Evolutionary conservation across 2,797 vertebrate genomes (phyloP), one percentile per base, ranked within the genome.

Genomic region (Paedocypris micromegethes): DNA sequence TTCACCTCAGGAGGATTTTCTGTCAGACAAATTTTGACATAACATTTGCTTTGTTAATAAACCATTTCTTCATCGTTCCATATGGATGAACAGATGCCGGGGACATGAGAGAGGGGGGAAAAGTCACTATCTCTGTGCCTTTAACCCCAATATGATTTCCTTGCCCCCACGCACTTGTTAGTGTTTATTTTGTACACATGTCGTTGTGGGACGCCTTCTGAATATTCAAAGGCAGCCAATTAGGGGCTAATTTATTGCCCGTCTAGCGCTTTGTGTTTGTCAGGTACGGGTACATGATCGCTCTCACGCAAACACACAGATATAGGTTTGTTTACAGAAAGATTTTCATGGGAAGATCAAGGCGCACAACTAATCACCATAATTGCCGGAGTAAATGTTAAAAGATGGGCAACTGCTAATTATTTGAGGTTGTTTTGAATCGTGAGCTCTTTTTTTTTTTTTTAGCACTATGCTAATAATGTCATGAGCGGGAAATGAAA

Each of bases 181-280:
- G 65, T 72, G 74, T 77, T 74, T 74, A 78, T 77, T 79, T 73
- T 51, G 55, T 78, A 74, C 78, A 76, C 73, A 71, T 73, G 77
- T 79, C 66, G 72, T 54, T 65, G 56, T 23, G 75, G 68, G 66
- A 76, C 60, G 58, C 63, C 77, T 80, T 60, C 62, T 79, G 75
- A 79, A 80, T 75, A 79, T 82, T 76, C 74, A 82, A 75, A 78
- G 63, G 51, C 47, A 51, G 71, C 70, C 73, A 80, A 80, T 80
- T 78, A 82, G 71, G 48, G 62, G 59, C 52, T 75, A 75, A 80
- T 80, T 75, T 75, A 74, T 63, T 64, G 61, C 4, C 7, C 54
- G 41, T 55, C 62, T 69, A 68, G 65, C 61, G n/a, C 68, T 45
- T 47, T 66, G 61, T 57, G 65, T 62, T 77, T 66, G 61, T 74